A percentile compares a stretch with the other conserved stretches of the same genome.
These are phyloP conservation scores for Clarias batrachus DNA, from an alignment of 2,113 vertebrate genomes.

Conservation along the genomic window DNA sequence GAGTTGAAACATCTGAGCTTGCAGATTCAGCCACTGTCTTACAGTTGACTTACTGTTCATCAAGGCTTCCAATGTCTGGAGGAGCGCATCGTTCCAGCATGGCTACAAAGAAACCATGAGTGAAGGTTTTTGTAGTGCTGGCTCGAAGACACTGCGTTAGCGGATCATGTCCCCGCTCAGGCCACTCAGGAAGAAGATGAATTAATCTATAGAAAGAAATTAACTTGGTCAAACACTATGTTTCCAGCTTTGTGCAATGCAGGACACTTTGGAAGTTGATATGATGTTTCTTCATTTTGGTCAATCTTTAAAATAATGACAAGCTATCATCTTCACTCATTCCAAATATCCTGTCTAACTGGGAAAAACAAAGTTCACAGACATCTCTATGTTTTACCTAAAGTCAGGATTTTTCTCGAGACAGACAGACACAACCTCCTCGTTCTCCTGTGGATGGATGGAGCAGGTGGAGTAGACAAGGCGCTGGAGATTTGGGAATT, in stretches of 20 bases:
- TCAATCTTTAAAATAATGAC: neutral
- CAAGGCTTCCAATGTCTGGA: conserved; percentile 6
- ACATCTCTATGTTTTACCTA: conserved; percentile 71
- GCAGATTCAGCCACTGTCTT: neutral
- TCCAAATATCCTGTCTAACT: neutral
- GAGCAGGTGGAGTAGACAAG: conserved; percentile 96
- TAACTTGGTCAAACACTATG: neutral
- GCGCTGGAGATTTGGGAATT: conserved; percentile 79
- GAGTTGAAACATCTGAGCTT: neutral
- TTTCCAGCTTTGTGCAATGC: neutral
- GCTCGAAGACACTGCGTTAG: conserved; percentile 85
- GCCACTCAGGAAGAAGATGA: conserved; percentile 79
- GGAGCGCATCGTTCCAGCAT: conserved; percentile 76
- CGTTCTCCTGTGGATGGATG: conserved; percentile 85
- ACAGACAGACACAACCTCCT: conserved; percentile 79
- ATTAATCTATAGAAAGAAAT: conserved; percentile 69
- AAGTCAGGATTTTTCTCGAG: conserved; percentile 75
- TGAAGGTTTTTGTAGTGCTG: conserved; percentile 76
- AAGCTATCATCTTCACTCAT: neutral
- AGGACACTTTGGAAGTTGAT: no score
- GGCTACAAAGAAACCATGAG: conserved; percentile 89
- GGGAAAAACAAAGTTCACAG: neutral
- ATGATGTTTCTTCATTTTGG: neutral
- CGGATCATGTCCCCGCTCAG: conserved; percentile 76
- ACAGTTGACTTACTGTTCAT: conserved; percentile 7